Conservation (phyloP, 30 jellyfish, hydroid and myxozoan species). For the Nemopilema nomurai region DNA sequence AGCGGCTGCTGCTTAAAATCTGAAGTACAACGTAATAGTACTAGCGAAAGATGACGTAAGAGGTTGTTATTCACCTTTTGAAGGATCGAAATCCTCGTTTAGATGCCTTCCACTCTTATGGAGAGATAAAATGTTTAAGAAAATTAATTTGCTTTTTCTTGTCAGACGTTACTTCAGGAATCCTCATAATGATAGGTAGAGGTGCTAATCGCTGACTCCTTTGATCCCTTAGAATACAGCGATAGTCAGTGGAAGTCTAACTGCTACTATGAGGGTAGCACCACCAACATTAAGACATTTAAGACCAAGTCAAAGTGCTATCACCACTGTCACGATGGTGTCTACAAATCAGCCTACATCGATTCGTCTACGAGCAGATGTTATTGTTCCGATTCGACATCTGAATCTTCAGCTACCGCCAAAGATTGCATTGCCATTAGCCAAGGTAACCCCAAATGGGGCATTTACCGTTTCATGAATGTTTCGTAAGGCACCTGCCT, state of each 20-base stretch:
- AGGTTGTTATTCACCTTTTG: too few relatives aligned
- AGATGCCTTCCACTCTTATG: too few relatives aligned
- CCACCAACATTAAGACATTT: not conserved
- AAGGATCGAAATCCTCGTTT: too few relatives aligned
- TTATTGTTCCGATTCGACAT: not conserved
- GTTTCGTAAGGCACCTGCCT: too few relatives aligned
- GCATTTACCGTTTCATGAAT: not conserved
- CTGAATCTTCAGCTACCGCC: not conserved
- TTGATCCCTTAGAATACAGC: not conserved
- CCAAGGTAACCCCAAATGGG: not conserved
- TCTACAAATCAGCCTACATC: not conserved
- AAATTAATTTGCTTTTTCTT: too few relatives aligned
- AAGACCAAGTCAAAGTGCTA: not conserved
- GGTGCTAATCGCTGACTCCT: too few relatives aligned
- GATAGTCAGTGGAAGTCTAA: not conserved
- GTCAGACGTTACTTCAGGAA: too few relatives aligned
- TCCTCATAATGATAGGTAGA: too few relatives aligned
- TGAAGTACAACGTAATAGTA: too few relatives aligned
- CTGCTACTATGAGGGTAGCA: not conserved
- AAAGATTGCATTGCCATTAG: not conserved
- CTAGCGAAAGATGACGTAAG: too few relatives aligned
- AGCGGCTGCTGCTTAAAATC: too few relatives aligned
- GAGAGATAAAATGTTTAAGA: too few relatives aligned
- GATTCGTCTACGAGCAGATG: not conserved
- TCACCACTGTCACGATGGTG: not conserved